These are phyloP conservation scores for Upupa epops DNA, from an alignment of 2,113 vertebrate genomes.

Conservation along the genomic window DNA sequence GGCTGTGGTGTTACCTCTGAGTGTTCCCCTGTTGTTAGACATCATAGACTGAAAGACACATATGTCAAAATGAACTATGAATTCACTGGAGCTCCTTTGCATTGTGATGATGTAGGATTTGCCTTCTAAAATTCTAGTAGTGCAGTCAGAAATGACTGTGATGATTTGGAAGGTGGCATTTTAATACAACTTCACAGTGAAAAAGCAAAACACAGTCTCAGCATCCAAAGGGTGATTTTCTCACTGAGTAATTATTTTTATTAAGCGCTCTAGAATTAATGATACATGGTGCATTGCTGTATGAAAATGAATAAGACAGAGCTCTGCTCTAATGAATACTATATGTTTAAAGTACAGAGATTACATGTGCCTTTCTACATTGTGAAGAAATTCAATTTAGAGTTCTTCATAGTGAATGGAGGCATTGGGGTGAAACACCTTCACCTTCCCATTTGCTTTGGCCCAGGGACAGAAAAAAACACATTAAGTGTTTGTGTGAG, in stretches of 20 bases:
- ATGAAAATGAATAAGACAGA: conserved; percentile 30
- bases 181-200: background rate
- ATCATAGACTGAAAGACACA: background rate
- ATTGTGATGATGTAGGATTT: background rate
- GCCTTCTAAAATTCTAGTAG: conserved; percentile 9
- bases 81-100: background rate
- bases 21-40: background rate
- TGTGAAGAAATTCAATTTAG: conserved; percentile 29
- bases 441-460: background rate
- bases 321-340: conserved; percentile 44
- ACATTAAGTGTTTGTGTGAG: background rate
- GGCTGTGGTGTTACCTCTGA: background rate
- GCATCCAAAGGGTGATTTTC: background rate
- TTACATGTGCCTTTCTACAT: conserved; percentile 23
- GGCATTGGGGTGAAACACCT: background rate
- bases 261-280: background rate
- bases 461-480: background rate
- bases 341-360: conserved; percentile 47
- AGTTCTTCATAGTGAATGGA: background rate
- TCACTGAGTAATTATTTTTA: background rate
- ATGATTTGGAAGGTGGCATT: background rate
- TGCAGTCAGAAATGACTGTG: conserved; percentile 22
- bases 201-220: background rate
- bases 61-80: background rate
- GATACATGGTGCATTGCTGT: background rate